Evolutionary conservation across 2,888 invertebrate genomes (phyloP), one percentile per base, ranked within the genome.

Genomic region (Bombylius major): DNA sequence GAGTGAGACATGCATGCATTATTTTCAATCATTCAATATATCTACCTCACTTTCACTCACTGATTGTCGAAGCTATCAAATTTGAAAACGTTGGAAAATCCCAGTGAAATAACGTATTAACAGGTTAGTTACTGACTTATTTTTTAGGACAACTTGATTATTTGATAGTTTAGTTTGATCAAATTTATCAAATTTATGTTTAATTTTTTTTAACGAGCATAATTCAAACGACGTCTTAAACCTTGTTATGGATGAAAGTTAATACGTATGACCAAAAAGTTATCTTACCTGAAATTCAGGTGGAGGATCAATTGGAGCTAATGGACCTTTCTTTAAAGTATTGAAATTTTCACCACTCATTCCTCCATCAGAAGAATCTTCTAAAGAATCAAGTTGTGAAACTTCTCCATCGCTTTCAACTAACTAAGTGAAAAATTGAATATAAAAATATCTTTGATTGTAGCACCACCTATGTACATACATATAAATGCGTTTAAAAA

Each of bases 321-420:
- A 79, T 11, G 87, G 87, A 33, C 86, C 87, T 72, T 89, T 89
- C 68, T 88, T 89, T 60, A 89, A 76, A 4, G 88, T 89, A 69
- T 87, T 89, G 68, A 88, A 89, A 72, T 87, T 86, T 70, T 87
- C 87, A 13, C 85, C 84, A 64, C 86, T 84, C 82, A 88, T 87
- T 36, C 82, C 79, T 31, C 81, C 80, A 69, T 88, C 88, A 6
- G 87, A 86, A 58, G 71, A 73, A 56, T 84, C 82, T 71, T 87
- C 88, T 64, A 86, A 77, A 12, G 87, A 87, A 73, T 87, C 87
- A 65, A 83, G 82, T 69, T 86, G 83, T n/a, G 87, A 88, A 59
- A 88, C 76, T 72, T 88, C 88, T 66, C 85, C 86, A 72, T 89
- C 89, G 71, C 88, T 89, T 72, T 88, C 88, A 75, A 85, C 83